These are phyloP conservation scores for Sparidentex hasta DNA, from an alignment of 2,797 vertebrate species.

Conservation along the genomic window DNA sequence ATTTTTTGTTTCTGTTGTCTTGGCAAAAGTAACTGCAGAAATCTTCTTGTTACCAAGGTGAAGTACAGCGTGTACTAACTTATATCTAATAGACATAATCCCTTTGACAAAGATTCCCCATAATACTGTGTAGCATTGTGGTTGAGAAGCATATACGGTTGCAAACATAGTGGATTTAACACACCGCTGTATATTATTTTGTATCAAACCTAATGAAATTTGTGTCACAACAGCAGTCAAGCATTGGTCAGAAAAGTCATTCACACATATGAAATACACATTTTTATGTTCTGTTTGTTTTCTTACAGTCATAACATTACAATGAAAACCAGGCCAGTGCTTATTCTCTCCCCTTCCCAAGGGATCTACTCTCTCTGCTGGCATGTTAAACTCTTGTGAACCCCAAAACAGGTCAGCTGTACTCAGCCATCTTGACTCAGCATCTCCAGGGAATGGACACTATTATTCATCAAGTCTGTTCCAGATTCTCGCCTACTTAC, in stretches of 20 bases:
- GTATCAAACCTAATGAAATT: background rate
- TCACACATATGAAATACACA: background rate
- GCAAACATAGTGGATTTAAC: background rate
- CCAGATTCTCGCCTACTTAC: conserved; percentile 9
- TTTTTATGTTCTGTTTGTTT: background rate
- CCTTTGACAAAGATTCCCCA: background rate
- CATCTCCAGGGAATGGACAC: conserved; percentile 29
- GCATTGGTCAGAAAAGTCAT: background rate
- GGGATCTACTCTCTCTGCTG: conserved; percentile 13
- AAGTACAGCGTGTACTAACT: background rate
- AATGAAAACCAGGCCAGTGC: background rate
- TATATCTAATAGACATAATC: background rate
- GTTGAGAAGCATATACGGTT: background rate
- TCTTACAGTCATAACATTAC: background rate
- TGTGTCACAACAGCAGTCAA: background rate
- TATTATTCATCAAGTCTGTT: conserved; percentile 32
- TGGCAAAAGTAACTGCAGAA: background rate
- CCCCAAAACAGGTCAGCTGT: conserved; percentile 46
- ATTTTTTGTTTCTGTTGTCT: background rate
- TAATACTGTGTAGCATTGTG: background rate
- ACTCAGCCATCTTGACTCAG: conserved; percentile 38
- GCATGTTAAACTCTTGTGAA: conserved; percentile 38
- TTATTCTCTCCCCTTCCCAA: conserved; percentile 19
- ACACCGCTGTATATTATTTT: background rate
- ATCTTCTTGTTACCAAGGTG: conserved; percentile 5